phyloP scores from a whole-genome alignment of 2,888 invertebrate genomes.

The Phaedon cochleariae region DNA sequence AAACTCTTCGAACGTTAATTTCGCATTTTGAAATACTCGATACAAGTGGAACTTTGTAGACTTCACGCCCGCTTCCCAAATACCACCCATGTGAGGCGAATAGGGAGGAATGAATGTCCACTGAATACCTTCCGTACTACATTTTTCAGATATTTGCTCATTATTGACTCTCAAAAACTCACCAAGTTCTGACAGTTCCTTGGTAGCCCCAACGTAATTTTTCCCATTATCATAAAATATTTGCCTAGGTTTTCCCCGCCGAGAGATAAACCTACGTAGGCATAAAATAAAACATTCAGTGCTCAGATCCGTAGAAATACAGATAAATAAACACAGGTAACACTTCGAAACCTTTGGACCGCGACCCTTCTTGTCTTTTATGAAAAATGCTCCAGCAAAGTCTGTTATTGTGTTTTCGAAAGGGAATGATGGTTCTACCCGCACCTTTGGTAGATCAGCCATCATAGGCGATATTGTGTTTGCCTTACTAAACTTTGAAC shows the following conservation, averaged over 20 bases:
- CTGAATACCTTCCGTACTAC: constrained; percentile 19
- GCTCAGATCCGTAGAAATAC: constrained; percentile 31
- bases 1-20: constrained; percentile 27
- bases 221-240: constrained; percentile 39
- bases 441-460: constrained; percentile 30
- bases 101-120: constrained; percentile 53
- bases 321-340: constrained; percentile 40
- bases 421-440: constrained; percentile 27
- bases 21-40: constrained; percentile 41
- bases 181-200: constrained; percentile 6
- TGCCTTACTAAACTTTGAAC: constrained; percentile 30
- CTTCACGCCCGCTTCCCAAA: constrained; percentile 55
- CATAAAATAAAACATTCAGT: constrained; percentile 36
- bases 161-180: constrained; percentile 13
- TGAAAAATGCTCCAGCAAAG: constrained; percentile 38
- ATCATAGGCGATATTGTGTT: constrained; percentile 26
- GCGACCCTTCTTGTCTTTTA: constrained; percentile 32
- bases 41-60: constrained; percentile 50
- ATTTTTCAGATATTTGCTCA: not conserved
- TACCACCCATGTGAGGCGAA: constrained; percentile 52
- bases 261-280: constrained; percentile 34
- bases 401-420: constrained; percentile 37
- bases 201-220: constrained; percentile 36
- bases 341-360: constrained; percentile 29
- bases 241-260: constrained; percentile 32